These are phyloP conservation scores for Odocoileus hemionus DNA, from an alignment of 2,113 vertebrate genomes.

Conservation along the genomic window DNA sequence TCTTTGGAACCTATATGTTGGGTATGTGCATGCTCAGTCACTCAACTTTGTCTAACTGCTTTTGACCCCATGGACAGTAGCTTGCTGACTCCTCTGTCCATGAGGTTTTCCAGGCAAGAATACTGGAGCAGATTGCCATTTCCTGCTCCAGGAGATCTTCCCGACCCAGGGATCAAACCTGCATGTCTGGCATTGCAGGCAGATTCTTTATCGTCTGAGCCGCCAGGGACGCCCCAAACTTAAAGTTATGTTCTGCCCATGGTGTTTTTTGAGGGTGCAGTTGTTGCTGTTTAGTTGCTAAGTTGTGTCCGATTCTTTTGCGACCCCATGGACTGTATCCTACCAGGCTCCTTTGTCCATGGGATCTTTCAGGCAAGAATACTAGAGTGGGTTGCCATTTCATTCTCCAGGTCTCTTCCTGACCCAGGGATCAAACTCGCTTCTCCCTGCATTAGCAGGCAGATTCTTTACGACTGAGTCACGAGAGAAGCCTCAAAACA, in stretches of 20 bases:
- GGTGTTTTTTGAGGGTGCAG: not conserved
- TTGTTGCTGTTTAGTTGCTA: not conserved
- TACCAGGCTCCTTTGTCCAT: not conserved
- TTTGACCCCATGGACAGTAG: not conserved
- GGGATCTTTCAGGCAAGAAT: not conserved
- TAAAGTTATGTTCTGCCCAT: not conserved
- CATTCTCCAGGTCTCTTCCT: not conserved
- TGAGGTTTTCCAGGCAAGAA: not conserved
- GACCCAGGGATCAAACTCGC: not conserved
- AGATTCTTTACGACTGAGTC: not conserved
- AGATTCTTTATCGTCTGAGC: not conserved
- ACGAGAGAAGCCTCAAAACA: not conserved
- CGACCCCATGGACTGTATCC: not conserved
- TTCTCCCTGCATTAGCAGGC: not conserved
- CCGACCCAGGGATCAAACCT: not conserved
- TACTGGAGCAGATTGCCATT: not conserved
- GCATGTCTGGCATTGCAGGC: not conserved
- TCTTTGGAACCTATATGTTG: rapidly evolving
- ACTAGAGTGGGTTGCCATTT: not conserved
- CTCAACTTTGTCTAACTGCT: not conserved
- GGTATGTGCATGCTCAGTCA: not conserved
- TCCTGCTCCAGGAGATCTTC: not conserved
- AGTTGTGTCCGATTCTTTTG: not conserved
- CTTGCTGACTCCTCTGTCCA: not conserved
- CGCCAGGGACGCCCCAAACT: not conserved